Evolutionary conservation across 2,113 vertebrate genomes (phyloP).

Genomic region (Lycocorax pyrrhopterus): DNA sequence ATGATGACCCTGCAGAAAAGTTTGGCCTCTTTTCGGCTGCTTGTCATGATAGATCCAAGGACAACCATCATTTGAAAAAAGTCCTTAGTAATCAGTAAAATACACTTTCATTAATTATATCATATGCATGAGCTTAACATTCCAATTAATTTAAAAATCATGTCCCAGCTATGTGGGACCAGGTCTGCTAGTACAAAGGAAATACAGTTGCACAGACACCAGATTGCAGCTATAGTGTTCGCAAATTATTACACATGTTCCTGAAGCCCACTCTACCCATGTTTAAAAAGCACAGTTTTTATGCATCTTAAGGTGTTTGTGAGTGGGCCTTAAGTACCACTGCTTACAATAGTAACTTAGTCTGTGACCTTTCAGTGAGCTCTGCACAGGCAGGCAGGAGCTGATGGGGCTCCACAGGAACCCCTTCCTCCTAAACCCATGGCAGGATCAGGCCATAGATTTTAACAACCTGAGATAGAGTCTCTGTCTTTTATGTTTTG

Average conservation of each 20-base stretch:
- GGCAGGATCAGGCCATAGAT: neutral
- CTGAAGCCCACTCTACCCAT: neutral
- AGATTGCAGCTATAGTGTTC: neutral
- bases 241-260: rapidly evolving
- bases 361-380: neutral
- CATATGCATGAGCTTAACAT: neutral
- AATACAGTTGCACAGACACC: neutral
- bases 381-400: neutral
- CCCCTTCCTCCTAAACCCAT: neutral
- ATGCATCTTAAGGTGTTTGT: neutral
- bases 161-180: neutral
- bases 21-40: neutral
- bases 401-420: neutral
- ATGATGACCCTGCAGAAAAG: neutral
- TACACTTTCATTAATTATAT: neutral
- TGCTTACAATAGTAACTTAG: neutral
- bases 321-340: neutral
- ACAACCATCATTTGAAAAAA: neutral
- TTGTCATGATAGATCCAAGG: neutral
- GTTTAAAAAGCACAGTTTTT: neutral
- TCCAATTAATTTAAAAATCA: slow-evolving; percentile 23
- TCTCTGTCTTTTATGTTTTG: neutral
- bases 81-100: neutral
- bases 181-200: neutral
- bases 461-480: neutral